Evolutionary conservation across 1,140 invertebrate species (phyloP).

Genomic region (Bombus fervidus): DNA sequence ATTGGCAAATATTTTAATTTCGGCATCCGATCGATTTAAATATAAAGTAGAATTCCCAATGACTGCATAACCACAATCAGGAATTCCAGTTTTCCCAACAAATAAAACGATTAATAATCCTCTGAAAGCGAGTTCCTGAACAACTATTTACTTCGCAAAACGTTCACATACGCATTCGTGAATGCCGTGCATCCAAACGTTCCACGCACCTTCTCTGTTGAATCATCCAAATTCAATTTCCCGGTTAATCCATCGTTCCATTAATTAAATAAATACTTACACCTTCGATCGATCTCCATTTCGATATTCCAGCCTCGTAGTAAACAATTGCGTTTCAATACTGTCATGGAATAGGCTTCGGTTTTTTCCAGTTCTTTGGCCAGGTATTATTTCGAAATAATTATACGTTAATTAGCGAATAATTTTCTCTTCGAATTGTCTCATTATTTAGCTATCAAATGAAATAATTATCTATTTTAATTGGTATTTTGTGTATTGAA

Average conservation of each 20-base stretch:
- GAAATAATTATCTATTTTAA: not conserved
- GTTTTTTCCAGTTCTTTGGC: not conserved
- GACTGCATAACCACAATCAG: not conserved
- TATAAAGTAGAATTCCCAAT: not conserved
- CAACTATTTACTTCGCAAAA: not conserved
- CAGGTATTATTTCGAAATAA: too few relatives aligned
- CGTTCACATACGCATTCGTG: not conserved
- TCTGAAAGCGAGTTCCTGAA: not conserved
- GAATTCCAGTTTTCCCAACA: not conserved
- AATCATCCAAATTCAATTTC: not conserved
- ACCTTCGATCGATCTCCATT: not conserved
- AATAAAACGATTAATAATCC: not conserved
- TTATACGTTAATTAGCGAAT: too few relatives aligned
- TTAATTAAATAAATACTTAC: not conserved
- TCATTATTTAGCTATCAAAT: not conserved
- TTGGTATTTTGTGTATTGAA: not conserved
- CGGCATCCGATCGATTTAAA: not conserved
- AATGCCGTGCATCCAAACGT: not conserved
- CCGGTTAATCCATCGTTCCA: not conserved
- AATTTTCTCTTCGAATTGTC: not conserved
- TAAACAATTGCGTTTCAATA: not conserved
- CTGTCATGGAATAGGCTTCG: not conserved
- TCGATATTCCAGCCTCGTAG: not conserved
- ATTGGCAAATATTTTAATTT: not conserved
- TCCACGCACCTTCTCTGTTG: too few relatives aligned